A percentile compares a stretch with the other conserved stretches of the same genome.
phyloP scores from a whole-genome alignment of 2,888 invertebrate species.

The Spisula solida region DNA sequence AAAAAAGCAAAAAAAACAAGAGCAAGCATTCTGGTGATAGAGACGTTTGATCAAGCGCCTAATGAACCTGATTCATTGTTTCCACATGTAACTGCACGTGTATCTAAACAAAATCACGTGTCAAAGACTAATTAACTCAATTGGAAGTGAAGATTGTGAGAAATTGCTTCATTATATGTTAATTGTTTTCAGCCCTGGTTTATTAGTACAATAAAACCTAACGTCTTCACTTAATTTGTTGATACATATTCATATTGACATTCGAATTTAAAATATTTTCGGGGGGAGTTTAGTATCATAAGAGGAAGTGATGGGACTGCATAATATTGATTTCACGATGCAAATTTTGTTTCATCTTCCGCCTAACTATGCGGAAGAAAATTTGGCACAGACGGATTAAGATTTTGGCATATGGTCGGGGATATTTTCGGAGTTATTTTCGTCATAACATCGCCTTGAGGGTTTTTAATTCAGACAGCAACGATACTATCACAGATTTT shows the following conservation, averaged over 20 bases:
- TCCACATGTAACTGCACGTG: background rate
- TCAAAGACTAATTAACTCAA: background rate
- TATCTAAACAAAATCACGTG: background rate
- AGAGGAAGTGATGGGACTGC: background rate
- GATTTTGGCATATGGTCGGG: conserved; percentile 15
- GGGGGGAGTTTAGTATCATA: background rate
- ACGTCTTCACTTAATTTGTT: background rate
- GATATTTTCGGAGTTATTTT: background rate
- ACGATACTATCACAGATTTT: background rate
- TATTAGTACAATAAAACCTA: background rate
- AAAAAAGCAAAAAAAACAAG: too few relatives aligned
- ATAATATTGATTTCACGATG: background rate
- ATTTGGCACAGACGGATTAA: background rate
- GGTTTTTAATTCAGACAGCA: background rate
- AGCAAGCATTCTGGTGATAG: too few relatives aligned
- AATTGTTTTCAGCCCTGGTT: background rate
- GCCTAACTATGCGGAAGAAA: background rate
- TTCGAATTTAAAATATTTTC: background rate
- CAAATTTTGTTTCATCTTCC: background rate
- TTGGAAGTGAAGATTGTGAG: background rate
- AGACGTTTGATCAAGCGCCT: background rate
- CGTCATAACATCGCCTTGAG: background rate
- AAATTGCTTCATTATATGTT: background rate
- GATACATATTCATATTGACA: too few relatives aligned
- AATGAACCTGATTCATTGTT: background rate